Base-by-base conservation (phyloP, 2,797 vertebrate genomes). In the Serranus cabrilla region DNA sequence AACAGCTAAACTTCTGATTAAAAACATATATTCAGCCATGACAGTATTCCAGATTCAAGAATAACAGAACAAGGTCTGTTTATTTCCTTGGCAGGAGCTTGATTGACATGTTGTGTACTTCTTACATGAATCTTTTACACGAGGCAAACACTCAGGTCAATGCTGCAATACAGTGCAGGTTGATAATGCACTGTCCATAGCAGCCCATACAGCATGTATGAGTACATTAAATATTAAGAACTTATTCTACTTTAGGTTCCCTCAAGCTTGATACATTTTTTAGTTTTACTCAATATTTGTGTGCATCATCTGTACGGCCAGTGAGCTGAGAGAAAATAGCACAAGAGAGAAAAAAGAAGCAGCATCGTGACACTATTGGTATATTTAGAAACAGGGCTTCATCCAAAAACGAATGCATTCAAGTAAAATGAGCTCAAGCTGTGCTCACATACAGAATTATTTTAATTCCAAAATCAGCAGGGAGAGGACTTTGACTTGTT, bases 131-230 rank as follows among this genome's bases (percentile, higher is more conserved):
- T 84, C 18, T 80, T 85, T 85, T 21, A 87, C 57, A 69, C 23
- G 80, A 74, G 80, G 51, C 75, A 89, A 88, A 79, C 65, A 81
- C 56, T 70, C 37, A 34, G 78, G 75, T 81, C 81, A 82, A 27
- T 68, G 59, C 39, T 80, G 76, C 64, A 71, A 73, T 45, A 47
- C 56, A 39, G 46, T 6, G 10, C 27, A 49, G 42, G 27, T 14
- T 68, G 76, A 82, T 77, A 77, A 85, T 83, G 71, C 54, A 66
- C 69, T 34, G 62, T 46, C 59, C 52, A 7, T 47, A 49, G 54
- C 27, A 34, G 34, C 43, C 57, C 65, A 65, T 78, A 25, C 47
- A 66, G 37, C 51, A 58, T 66, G 64, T 31, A 83, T 72, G 71
- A 76, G 31, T 0, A 2, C 49, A 76, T 87, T 2, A 81, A 85